Evolutionary conservation across 2,888 invertebrate species (phyloP).

Genomic region (Drosophila antonietae): DNA sequence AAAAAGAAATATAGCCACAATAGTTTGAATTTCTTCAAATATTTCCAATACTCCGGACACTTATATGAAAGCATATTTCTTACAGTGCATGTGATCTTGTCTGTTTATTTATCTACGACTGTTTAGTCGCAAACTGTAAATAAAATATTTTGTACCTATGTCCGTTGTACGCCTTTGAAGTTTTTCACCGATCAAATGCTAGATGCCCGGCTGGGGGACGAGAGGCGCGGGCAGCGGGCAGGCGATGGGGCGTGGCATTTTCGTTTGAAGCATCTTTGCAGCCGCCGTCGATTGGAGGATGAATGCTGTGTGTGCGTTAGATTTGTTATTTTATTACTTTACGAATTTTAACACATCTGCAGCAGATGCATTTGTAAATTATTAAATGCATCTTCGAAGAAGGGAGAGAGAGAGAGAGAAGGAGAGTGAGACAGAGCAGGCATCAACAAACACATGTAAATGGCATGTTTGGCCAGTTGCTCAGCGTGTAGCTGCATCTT

Average conservation of each 20-base stretch:
- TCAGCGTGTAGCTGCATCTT: slow-evolving; percentile 17
- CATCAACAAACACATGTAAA: slow-evolving; percentile 71
- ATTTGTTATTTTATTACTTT: slow-evolving; percentile 83
- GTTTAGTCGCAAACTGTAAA: slow-evolving; percentile 76
- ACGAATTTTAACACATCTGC: slow-evolving; percentile 84
- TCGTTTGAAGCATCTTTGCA: slow-evolving; percentile 54
- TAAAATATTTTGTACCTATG: slow-evolving; percentile 53
- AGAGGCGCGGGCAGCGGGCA: not conserved
- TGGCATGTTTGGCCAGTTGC: slow-evolving; percentile 63
- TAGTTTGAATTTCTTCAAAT: not conserved
- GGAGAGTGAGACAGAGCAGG: slow-evolving; percentile 7
- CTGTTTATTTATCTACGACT: slow-evolving; percentile 63
- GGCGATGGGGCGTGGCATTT: slow-evolving; percentile 4
- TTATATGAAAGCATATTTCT: not conserved
- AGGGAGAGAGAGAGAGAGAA: not conserved
- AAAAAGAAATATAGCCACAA: too few species aligned
- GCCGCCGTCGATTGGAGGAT: slow-evolving; percentile 15
- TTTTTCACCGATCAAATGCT: slow-evolving; percentile 23
- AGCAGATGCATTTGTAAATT: slow-evolving; percentile 80
- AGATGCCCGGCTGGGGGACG: not conserved
- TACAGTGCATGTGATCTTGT: slow-evolving; percentile 10
- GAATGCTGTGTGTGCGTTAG: slow-evolving; percentile 56
- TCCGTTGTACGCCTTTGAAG: slow-evolving; percentile 53
- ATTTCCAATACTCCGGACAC: not conserved
- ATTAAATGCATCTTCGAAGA: slow-evolving; percentile 69